These are phyloP conservation scores for Babylonia areolata DNA, from an alignment of 1,140 invertebrate species.

Conservation along the genomic window DNA sequence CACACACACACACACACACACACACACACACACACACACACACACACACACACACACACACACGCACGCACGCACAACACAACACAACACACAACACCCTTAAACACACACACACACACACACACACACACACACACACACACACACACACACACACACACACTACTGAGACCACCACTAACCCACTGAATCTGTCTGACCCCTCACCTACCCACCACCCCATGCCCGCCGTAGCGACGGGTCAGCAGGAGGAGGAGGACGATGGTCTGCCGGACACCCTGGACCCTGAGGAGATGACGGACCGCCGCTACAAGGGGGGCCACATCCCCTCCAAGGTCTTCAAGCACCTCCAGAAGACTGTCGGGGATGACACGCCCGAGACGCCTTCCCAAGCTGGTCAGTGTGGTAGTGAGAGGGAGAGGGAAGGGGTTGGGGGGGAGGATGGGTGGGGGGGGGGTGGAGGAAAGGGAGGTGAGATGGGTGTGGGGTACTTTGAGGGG, in stretches of 20 bases:
- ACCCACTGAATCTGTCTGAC: too few species aligned
- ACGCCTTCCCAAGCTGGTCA: not conserved
- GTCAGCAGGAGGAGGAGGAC: conserved; percentile 55
- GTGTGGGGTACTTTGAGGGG: too few species aligned
- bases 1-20: too few species aligned
- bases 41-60: not conserved
- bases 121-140: not conserved
- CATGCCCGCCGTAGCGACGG: not conserved
- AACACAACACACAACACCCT: too few species aligned
- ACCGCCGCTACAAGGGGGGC: conserved; percentile 83
- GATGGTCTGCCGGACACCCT: conserved; percentile 67
- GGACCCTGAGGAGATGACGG: conserved; percentile 61
- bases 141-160: conserved; percentile 11
- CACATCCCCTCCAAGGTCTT: conserved; percentile 91
- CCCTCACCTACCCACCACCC: too few species aligned
- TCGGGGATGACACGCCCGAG: conserved; percentile 60
- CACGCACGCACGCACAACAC: conserved; percentile 1
- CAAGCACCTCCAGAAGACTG: conserved; percentile 82
- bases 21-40: not conserved
- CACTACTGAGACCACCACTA: too few species aligned
- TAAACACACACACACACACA: not conserved
- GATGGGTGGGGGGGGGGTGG: not conserved
- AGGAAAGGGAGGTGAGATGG: not conserved
- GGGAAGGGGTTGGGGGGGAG: not conserved
- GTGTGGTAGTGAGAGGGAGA: not conserved